Base-by-base conservation (phyloP, 1,140 invertebrate species). In the Drosophila gunungcola region DNA sequence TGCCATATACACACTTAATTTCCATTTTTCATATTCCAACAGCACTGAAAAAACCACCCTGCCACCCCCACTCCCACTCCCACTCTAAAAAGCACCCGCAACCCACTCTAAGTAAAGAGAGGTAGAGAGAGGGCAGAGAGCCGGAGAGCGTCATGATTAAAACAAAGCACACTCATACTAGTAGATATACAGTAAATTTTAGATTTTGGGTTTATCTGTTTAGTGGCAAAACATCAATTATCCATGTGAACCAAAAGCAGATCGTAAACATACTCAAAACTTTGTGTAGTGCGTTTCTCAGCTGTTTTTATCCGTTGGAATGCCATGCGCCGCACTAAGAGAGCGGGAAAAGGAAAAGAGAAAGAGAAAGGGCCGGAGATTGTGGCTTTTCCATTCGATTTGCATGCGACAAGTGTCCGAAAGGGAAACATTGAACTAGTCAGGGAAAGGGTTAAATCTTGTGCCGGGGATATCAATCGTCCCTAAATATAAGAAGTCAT, bases 21-120 rank as follows among this genome's bases (percentile, higher is more conserved):
- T 89, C 84, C 84, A 89, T 90, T 90, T 89, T 89, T 89, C 85
- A 90, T 89, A 78, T 89, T 89, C 84, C 84, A 89, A 89, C 60
- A 73, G 64, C 63, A 76, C 45, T 60, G 62, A 76, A 75, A 75
- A 77, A 62, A 48, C 55, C 51, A 42, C 43, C 39, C 27, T 43
- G 57, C 52, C 45, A 52, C 48, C 64, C 48, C 38, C 61, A 68
- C 61, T 52, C 64, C 38, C 32, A 68, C 61, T 52, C 64, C 38
- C 32, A 65, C 61, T 65, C 61, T 3, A 64, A 41, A 34, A 10
- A 34, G 32, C 60, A 54, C 62, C 81, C 64, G 12, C 74, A 58
- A 68, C 70, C 48, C 63, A 65, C 53, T 36, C 38, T 9, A 56
- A 16, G 63, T 12, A 4, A 29, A 29, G 29, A 51, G 58, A 43